Percentiles rank a stretch among this genome's conserved stretches.
Evolutionary conservation across 2,113 vertebrate species (phyloP).

Genomic region (Zosterops hypoxanthus): DNA sequence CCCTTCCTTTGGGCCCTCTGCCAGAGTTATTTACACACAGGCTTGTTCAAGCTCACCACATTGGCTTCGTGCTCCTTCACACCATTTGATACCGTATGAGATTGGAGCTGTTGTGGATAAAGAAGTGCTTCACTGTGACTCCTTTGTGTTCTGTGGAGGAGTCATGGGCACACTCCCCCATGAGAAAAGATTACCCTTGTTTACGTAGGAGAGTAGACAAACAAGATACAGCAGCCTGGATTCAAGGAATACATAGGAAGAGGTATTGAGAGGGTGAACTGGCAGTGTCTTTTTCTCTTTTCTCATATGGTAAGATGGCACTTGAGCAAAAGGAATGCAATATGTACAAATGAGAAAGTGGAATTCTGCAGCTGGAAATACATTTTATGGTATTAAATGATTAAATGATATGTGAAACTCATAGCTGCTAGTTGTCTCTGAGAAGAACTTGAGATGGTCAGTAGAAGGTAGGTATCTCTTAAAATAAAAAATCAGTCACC

Average conservation of each 20-base stretch:
- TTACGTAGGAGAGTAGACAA: conserved; percentile 15
- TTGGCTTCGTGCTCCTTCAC: conserved; percentile 8
- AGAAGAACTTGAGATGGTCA: background rate
- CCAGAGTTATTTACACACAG: conserved; percentile 33
- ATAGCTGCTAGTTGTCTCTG: background rate
- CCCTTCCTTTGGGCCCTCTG: conserved; percentile 8
- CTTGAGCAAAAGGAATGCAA: background rate
- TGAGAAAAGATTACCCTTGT: conserved; percentile 22
- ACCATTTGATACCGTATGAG: background rate
- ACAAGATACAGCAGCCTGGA: background rate
- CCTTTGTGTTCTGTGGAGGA: conserved; percentile 27
- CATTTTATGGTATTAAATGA: background rate
- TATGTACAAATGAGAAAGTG: background rate
- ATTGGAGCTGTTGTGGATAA: background rate
- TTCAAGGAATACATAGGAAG: background rate
- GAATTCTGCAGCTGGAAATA: background rate
- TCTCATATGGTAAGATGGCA: background rate
- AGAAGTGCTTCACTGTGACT: conserved; percentile 14
- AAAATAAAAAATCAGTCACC: background rate
- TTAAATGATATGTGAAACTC: background rate
- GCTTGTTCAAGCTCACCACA: conserved; percentile 17
- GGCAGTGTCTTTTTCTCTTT: background rate
- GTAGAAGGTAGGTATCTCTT: background rate
- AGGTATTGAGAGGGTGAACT: background rate
- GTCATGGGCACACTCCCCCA: background rate